phyloP scores from a whole-genome alignment of 2,113 vertebrate genomes.

The Macheiramphus alcinus region DNA sequence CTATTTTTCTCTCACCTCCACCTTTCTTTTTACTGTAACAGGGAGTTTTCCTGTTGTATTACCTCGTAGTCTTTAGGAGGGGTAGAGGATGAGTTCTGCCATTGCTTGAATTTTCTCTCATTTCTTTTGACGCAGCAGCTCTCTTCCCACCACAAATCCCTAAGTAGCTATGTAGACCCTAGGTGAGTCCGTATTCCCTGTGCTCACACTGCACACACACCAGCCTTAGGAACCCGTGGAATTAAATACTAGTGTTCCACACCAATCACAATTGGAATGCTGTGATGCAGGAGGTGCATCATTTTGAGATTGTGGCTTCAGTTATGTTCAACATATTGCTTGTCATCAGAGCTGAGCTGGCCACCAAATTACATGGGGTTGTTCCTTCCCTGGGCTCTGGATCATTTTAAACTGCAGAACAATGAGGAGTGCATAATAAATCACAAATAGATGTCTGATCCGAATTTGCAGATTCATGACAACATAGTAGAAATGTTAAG shows the following conservation, averaged over 20 bases:
- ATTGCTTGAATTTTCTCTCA: neutral
- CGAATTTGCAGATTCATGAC: neutral
- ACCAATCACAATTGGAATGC: neutral
- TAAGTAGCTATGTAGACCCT: neutral
- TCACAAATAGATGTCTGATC: neutral
- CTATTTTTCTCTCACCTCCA: neutral
- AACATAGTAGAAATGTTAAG: neutral
- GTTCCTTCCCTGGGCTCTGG: neutral
- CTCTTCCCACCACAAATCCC: neutral
- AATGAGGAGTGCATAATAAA: neutral
- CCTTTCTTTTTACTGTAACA: neutral
- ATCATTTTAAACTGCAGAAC: neutral
- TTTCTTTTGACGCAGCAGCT: rapidly evolving
- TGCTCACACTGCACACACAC: neutral
- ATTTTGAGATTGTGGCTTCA: neutral
- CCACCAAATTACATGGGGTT: rapidly evolving
- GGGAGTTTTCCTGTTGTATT: neutral
- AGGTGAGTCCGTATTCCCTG: rapidly evolving
- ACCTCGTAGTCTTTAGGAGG: neutral
- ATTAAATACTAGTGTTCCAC: neutral
- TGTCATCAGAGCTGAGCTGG: neutral
- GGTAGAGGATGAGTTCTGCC: neutral
- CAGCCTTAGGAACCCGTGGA: neutral
- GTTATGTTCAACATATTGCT: neutral
- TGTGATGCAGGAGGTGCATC: neutral